Evolutionary conservation across 2,797 vertebrate species (phyloP).

Genomic region (Hylomyscus alleni): DNA sequence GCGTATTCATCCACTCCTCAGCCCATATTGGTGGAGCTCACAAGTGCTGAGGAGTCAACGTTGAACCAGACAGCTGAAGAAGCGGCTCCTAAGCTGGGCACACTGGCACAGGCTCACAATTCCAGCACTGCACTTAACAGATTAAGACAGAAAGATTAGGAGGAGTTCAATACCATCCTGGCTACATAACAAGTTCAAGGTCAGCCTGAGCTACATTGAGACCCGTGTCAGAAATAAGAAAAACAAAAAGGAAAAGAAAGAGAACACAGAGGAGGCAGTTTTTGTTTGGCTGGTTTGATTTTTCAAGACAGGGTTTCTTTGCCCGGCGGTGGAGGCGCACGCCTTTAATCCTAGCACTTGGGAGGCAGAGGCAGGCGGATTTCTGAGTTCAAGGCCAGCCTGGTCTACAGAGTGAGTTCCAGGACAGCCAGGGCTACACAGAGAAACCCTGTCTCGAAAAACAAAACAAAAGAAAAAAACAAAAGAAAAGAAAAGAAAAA

Average conservation of each 20-base stretch:
- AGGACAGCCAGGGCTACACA: too few relatives aligned
- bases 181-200: neutral
- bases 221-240: neutral
- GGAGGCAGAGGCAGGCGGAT: too few relatives aligned
- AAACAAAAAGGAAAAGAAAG: neutral
- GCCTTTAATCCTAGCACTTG: too few relatives aligned
- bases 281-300: neutral
- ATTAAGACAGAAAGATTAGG: neutral
- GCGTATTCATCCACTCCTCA: neutral
- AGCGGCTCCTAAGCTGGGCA: neutral
- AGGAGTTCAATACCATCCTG: neutral
- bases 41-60: neutral
- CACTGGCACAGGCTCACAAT: neutral
- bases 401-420: too few relatives aligned
- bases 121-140: neutral
- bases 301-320: too few relatives aligned
- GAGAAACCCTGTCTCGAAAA: too few relatives aligned
- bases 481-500: too few relatives aligned
- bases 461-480: too few relatives aligned
- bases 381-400: too few relatives aligned
- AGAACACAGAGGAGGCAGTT: neutral
- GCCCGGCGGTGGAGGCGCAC: too few relatives aligned
- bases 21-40: neutral
- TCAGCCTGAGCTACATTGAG: neutral
- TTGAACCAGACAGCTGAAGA: neutral